phyloP scores from a whole-genome alignment of 2,797 vertebrate genomes.

The Xiphorhynchus erythropygius region DNA sequence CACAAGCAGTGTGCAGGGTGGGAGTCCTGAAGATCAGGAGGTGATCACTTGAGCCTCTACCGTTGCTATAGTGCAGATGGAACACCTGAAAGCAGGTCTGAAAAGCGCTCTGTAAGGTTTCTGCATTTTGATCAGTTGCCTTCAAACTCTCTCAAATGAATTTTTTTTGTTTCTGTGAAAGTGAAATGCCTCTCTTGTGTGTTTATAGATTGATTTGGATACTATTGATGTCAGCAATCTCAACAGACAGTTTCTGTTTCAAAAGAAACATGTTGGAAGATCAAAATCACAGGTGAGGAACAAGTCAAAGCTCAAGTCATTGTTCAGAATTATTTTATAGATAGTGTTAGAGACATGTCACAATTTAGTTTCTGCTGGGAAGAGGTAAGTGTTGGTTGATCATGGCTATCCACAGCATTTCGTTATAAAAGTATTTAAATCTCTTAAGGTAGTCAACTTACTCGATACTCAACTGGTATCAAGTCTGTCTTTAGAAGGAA shows the following conservation, averaged over 20 bases:
- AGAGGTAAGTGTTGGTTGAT: not conserved
- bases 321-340: not conserved
- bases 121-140: not conserved
- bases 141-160: not conserved
- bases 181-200: slow-evolving; percentile 49
- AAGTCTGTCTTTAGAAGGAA: slow-evolving; percentile 12
- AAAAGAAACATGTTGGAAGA: slow-evolving; percentile 98
- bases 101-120: not conserved
- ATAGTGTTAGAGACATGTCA: not conserved
- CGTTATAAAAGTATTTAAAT: not conserved
- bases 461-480: not conserved
- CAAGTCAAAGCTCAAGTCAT: not conserved
- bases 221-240: slow-evolving; percentile 99
- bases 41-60: not conserved
- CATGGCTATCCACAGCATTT: not conserved
- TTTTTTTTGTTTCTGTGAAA: not conserved
- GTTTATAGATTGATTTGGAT: slow-evolving; percentile 93
- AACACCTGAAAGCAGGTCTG: too few relatives aligned
- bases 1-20: accelerated
- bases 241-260: slow-evolving; percentile 97
- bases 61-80: not conserved
- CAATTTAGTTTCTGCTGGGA: not conserved
- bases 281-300: slow-evolving; percentile 93
- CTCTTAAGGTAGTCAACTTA: not conserved
- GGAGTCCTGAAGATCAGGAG: not conserved